Conservation (phyloP, 2,888 invertebrate species). For the Apomyelois bistriatella region DNA sequence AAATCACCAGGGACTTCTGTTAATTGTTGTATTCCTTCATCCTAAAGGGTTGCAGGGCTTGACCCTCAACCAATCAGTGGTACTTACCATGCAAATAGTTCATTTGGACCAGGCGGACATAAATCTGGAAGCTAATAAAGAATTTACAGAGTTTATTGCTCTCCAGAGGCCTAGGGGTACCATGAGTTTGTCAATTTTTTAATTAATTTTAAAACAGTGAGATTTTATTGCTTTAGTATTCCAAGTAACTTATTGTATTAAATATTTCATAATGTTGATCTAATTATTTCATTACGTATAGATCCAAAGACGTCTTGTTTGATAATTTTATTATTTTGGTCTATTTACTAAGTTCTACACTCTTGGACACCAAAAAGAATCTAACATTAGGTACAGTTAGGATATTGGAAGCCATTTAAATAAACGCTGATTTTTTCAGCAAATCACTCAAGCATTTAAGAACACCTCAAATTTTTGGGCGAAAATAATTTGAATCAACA, state of each 20-base stretch:
- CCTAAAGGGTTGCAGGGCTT: conserved; percentile 4
- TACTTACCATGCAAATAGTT: conserved; percentile 7
- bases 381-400: too few species aligned
- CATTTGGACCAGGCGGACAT: conserved; percentile 2
- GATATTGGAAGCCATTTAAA: too few species aligned
- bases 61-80: conserved; percentile 6
- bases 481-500: too few species aligned
- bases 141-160: conserved; percentile 8
- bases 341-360: too few species aligned
- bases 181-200: background rate
- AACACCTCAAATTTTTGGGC: too few species aligned
- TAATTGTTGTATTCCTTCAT: conserved; percentile 2
- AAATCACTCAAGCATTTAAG: too few species aligned
- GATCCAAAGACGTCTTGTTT: too few species aligned
- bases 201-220: background rate
- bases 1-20: conserved; percentile 2
- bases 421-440: too few species aligned
- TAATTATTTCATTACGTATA: too few species aligned
- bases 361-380: too few species aligned
- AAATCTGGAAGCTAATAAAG: conserved; percentile 7
- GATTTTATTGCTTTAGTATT: background rate
- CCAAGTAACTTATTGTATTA: background rate
- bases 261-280: background rate
- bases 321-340: too few species aligned
- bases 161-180: background rate